These are phyloP conservation scores for Delphinus delphis DNA, from an alignment of 2,113 vertebrate species.

Conservation along the genomic window DNA sequence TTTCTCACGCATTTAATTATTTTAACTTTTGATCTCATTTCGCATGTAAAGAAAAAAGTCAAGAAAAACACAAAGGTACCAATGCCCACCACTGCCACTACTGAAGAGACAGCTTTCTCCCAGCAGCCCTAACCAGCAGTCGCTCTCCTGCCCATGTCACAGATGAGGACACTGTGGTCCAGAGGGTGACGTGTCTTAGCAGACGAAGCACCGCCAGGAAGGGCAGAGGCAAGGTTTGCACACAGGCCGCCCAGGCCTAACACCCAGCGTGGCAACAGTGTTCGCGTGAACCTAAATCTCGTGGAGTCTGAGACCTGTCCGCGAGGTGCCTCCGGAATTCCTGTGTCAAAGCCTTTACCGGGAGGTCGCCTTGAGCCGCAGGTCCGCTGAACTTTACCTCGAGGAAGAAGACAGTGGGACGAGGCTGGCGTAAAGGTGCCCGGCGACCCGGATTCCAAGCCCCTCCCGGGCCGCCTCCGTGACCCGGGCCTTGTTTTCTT, in stretches of 20 bases:
- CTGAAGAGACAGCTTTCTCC: accelerated
- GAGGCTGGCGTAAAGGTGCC: not conserved
- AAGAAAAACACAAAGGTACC: not conserved
- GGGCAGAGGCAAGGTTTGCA: not conserved
- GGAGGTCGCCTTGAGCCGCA: accelerated
- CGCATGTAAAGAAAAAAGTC: not conserved
- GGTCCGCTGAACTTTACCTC: accelerated
- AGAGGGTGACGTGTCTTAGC: accelerated
- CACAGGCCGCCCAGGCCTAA: not conserved
- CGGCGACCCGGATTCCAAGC: accelerated
- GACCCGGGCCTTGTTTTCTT: too few relatives aligned
- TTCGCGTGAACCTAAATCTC: not conserved
- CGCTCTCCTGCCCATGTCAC: too few relatives aligned
- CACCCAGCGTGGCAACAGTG: accelerated
- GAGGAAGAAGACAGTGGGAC: not conserved
- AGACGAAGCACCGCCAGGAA: not conserved
- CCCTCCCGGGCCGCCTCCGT: not conserved
- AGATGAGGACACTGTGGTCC: not conserved
- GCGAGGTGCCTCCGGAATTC: accelerated
- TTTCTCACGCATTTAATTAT: not conserved
- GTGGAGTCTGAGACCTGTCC: accelerated
- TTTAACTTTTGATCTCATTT: not conserved
- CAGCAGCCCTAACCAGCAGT: accelerated
- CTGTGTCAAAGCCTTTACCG: accelerated
- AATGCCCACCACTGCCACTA: accelerated